Evolutionary conservation across 2,888 invertebrate genomes (phyloP), one percentile per base, ranked within the genome.

Genomic region (Panzeria rudis): DNA sequence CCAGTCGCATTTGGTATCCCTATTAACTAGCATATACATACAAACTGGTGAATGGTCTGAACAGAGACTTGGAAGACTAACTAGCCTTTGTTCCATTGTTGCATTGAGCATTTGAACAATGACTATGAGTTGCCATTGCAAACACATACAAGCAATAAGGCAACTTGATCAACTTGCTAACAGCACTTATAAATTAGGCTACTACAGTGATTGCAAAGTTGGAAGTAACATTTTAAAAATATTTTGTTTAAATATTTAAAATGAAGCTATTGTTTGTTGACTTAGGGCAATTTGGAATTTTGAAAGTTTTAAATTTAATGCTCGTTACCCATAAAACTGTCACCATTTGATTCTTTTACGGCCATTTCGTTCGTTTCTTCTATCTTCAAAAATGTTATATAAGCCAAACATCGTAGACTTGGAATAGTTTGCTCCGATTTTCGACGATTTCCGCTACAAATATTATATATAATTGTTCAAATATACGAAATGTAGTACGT

Each of bases 41-140:
- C 3, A 38, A 71, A n/a, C 6, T 50, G 44, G 23, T 41, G 17
- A 47, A 50, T 20, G 78, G 69, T 62, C 23, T 50, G 29, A 25
- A 38, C 20, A 41, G 52, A 29, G 61, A 50, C 32, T 41, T 50
- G 38, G 38, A 23, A 13, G 15, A 71, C 41, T 44, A 82, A 54
- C 69, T 54, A 32, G 52, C 62, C 32, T 41, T 64, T 50, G 17
- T 54, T 54, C 52, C 68, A 79, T 72, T 84, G 64, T 72, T 75
- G 44, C 84, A 61, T n/a, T 52, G 61, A 72, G 69, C 56, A 61
- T 72, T 66, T 41, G 35, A 66, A 59, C 79, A 76, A 72, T 61
- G 54, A 52, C 80, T 72, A 71, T 61, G 25, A 72, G 61, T 72
- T 77, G 38, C 61, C 76, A 73, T 84, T 72, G 38, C 23, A 47